Conservation (phyloP, 2,113 vertebrate species). For the Spermophilus dauricus region DNA sequence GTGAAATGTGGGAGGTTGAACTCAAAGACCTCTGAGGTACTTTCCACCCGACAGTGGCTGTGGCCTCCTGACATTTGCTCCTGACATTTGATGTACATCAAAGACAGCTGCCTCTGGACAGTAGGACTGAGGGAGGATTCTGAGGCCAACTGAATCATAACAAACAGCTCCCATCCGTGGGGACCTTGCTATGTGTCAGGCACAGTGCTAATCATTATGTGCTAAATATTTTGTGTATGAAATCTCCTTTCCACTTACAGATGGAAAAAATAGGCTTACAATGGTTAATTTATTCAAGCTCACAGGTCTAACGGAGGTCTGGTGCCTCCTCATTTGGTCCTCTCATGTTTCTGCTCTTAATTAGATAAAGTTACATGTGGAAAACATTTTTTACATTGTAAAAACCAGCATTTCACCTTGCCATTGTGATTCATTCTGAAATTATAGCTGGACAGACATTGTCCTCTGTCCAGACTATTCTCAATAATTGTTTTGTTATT, state of each 20-base stretch:
- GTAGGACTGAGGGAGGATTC: not conserved
- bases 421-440: not conserved
- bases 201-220: not conserved
- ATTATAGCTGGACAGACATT: not conserved
- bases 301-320: not conserved
- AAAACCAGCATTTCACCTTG: not conserved
- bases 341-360: not conserved
- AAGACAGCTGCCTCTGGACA: not conserved
- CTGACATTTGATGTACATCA: slow-evolving; percentile 31
- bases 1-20: slow-evolving; percentile 65
- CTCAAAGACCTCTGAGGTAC: slow-evolving; percentile 47
- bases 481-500: not conserved
- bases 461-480: slow-evolving; percentile 1
- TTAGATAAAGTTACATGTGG: not conserved
- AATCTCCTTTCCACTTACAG: slow-evolving; percentile 58
- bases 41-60: slow-evolving; percentile 62
- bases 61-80: slow-evolving; percentile 63
- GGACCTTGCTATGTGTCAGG: slow-evolving; percentile 58
- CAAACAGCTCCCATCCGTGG: not conserved
- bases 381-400: not conserved
- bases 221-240: not conserved
- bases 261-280: slow-evolving; percentile 49
- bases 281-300: slow-evolving; percentile 28
- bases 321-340: not conserved
- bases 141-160: not conserved